These are phyloP conservation scores for Campoplex nolae DNA, from an alignment of 2,888 invertebrate genomes.

Conservation along the genomic window DNA sequence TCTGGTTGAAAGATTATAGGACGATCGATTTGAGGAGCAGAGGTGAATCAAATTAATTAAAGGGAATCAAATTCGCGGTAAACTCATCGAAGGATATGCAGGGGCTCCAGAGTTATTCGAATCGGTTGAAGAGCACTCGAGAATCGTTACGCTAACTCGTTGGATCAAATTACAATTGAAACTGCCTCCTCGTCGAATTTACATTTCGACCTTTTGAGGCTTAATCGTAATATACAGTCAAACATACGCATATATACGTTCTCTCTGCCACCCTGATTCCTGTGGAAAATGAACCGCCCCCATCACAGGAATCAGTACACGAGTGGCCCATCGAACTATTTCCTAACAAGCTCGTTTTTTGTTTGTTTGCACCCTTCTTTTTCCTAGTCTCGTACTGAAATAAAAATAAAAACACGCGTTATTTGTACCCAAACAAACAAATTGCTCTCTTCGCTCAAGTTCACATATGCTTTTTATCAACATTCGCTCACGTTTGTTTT, in stretches of 20 bases:
- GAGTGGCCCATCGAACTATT: slow-evolving; percentile 14
- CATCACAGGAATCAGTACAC: neutral
- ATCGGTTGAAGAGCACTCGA: slow-evolving; percentile 38
- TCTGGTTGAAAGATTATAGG: neutral
- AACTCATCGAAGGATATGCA: neutral
- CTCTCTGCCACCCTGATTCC: neutral
- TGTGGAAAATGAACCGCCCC: neutral
- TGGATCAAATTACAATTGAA: slow-evolving; percentile 51
- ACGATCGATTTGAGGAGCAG: neutral
- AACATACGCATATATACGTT: neutral
- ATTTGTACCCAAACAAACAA: neutral
- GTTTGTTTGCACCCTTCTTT: neutral
- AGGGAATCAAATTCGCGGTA: neutral
- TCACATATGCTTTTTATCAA: too few species aligned
- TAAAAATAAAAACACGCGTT: neutral
- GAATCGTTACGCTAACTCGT: slow-evolving; percentile 44
- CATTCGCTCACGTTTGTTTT: too few species aligned
- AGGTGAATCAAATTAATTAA: neutral
- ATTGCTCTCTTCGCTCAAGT: neutral
- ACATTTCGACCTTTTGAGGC: neutral
- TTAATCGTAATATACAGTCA: neutral
- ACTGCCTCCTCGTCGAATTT: slow-evolving; percentile 13
- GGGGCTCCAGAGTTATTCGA: slow-evolving; percentile 1
- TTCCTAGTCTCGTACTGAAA: neutral
- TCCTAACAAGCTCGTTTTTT: slow-evolving; percentile 11